Evolutionary conservation across 2,797 vertebrate species (phyloP), one percentile per base, ranked within the genome.

Genomic region (Myripristis jacobus): DNA sequence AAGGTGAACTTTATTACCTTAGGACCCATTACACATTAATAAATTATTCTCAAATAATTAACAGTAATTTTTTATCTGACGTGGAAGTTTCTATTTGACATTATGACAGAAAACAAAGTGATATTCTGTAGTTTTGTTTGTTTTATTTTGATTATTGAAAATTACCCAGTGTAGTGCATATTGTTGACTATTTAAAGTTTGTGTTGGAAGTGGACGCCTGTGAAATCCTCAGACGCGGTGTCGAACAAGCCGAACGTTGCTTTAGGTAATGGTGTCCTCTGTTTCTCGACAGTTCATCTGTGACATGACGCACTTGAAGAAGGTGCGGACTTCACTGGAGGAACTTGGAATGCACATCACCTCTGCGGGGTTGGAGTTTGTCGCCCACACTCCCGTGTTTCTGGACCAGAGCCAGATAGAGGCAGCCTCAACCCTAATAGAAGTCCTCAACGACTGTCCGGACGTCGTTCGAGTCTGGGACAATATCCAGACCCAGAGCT

Each of bases 391-490:
- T 10, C 62, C 80, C 2, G 81, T 86, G 4, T 57, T 69, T 60
- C 91, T 97, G 61, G 84, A 92, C 16, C 84, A 91, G 47, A 61
- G 72, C 0, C 94, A 96, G 78, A 86, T 96, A 75, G 88, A 94
- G 3, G 80, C 77, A 44, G 93, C 95, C 0, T 92, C 92, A 0
- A 43, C 59, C 11, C 93, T 97, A n/a, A 85, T 97, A 74, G 93
- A 95, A 52, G 88, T 85, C 9, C 92, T 98, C 7, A 87, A 55
- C 60, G 90, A 93, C 82, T 77, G 68, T 13, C 81, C 90, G 2
- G 95, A 97, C 0, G 95, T 97, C 41, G 88, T 97, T 16, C 88
- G 90, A 13, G 92, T 98, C 43, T 97, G 95, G 88, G 95, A 97
- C 90, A 97, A 97, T 81, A 95, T 98, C 73, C 89, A 94, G 69